Evolutionary conservation across 2,113 vertebrate genomes (phyloP).

Genomic region (Rhinolophus sinicus): DNA sequence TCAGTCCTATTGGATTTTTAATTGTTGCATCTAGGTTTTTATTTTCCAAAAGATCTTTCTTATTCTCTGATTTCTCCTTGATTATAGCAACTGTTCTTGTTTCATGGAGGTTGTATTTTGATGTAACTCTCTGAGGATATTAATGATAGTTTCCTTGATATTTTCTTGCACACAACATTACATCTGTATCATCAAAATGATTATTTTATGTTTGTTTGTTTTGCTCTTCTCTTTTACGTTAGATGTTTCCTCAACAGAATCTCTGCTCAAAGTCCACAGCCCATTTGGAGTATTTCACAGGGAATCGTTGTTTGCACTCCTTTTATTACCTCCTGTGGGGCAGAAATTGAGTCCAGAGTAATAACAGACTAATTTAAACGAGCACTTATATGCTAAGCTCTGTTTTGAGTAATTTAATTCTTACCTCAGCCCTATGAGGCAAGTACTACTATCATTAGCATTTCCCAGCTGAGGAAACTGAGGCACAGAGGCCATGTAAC

Average conservation of each 20-base stretch:
- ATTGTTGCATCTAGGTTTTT: neutral
- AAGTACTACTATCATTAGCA: neutral
- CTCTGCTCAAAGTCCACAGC: neutral
- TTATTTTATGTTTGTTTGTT: conserved; percentile 8
- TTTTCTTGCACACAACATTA: neutral
- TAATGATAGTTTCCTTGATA: neutral
- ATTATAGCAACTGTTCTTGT: neutral
- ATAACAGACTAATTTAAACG: neutral
- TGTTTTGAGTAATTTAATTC: neutral
- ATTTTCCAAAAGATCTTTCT: neutral
- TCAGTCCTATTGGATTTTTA: neutral
- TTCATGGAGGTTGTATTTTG: neutral
- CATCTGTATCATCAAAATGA: neutral
- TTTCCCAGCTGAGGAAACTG: neutral
- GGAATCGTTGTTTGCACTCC: neutral
- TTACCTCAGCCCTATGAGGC: neutral
- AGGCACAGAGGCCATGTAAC: neutral
- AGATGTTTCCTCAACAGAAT: neutral
- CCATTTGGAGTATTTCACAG: neutral
- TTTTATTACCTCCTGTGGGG: neutral
- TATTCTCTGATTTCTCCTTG: neutral
- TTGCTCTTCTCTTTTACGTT: neutral
- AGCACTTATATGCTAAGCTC: neutral
- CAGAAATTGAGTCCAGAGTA: neutral
- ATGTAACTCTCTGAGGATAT: neutral